phyloP scores from a whole-genome alignment of 2,888 invertebrate species.

The Hyposoter didymator region DNA sequence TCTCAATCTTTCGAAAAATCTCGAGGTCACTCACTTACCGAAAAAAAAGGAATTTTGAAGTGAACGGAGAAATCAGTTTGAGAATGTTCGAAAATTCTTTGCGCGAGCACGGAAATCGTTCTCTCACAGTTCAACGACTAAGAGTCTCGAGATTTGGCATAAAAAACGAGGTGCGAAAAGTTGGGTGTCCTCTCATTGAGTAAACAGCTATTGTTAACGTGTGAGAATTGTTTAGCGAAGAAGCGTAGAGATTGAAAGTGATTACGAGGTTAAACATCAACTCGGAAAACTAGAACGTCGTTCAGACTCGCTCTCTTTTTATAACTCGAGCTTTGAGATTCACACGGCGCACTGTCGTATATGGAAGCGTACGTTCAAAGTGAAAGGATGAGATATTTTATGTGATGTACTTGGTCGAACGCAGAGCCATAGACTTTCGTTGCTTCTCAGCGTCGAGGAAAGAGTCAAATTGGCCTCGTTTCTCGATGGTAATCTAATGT shows the following conservation, averaged over 20 bases:
- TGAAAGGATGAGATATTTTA: constrained; percentile 62
- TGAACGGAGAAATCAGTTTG: constrained; percentile 9
- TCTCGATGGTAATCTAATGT: constrained; percentile 33
- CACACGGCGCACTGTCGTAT: constrained; percentile 28
- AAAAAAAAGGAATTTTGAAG: neutral
- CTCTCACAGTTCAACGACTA: neutral
- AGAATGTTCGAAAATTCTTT: constrained; percentile 1
- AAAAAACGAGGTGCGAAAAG: neutral
- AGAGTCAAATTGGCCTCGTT: constrained; percentile 17
- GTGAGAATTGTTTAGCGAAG: constrained; percentile 18
- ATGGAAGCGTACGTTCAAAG: constrained; percentile 39
- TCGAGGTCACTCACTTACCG: constrained; percentile 27
- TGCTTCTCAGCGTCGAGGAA: constrained; percentile 24
- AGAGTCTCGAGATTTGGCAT: neutral
- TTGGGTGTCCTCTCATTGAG: neutral
- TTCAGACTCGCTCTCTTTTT: constrained; percentile 34
- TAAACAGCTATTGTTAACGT: neutral
- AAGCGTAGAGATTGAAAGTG: constrained; percentile 36
- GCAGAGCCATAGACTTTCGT: constrained; percentile 45
- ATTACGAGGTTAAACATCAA: constrained; percentile 51
- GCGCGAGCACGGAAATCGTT: neutral
- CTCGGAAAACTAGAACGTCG: constrained; percentile 61
- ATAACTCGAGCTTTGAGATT: constrained; percentile 35
- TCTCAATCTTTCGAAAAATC: constrained; percentile 23
- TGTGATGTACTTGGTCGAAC: constrained; percentile 10